These are phyloP conservation scores for Euclidia mi DNA, from an alignment of 2,888 invertebrate species.

Conservation along the genomic window DNA sequence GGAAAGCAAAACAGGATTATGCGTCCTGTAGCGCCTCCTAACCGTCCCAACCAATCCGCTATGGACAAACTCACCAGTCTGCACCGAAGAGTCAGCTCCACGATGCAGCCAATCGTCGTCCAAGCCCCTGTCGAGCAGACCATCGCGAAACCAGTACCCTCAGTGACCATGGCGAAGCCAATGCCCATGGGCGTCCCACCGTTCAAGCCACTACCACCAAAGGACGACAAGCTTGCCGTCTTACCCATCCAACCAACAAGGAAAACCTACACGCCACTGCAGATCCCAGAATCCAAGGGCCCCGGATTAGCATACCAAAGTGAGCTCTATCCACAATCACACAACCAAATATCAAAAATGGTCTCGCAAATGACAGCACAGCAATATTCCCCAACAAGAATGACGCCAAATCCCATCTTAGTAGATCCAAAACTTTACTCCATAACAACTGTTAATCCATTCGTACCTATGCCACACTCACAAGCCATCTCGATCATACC, in stretches of 20 bases:
- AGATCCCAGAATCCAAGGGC: conserved; percentile 78
- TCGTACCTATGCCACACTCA: conserved; percentile 82
- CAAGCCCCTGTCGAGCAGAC: conserved; percentile 68
- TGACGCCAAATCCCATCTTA: conserved; percentile 76
- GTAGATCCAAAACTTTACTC: conserved; percentile 83
- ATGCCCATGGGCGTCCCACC: conserved; percentile 92
- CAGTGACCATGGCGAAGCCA: conserved; percentile 87
- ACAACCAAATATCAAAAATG: conserved; percentile 84
- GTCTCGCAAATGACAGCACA: conserved; percentile 84
- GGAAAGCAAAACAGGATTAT: conserved; percentile 87
- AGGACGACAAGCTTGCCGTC: conserved; percentile 88
- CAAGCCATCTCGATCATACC: conserved; percentile 79
- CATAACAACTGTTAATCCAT: conserved; percentile 85
- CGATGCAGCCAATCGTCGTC: conserved; percentile 82
- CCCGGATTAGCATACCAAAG: conserved; percentile 81
- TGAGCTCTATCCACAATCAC: conserved; percentile 82
- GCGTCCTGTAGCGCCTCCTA: conserved; percentile 75
- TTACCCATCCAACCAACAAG: conserved; percentile 81
- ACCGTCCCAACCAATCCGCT: conserved; percentile 77
- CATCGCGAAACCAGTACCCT: conserved; percentile 61
- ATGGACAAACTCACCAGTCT: conserved; percentile 80
- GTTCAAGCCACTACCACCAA: conserved; percentile 94
- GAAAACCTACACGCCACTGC: conserved; percentile 77
- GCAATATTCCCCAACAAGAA: conserved; percentile 75
- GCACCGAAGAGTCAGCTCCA: conserved; percentile 73